Evolutionary conservation across 2,797 vertebrate species (phyloP).

Genomic region (Enteromius fasciolatus): DNA sequence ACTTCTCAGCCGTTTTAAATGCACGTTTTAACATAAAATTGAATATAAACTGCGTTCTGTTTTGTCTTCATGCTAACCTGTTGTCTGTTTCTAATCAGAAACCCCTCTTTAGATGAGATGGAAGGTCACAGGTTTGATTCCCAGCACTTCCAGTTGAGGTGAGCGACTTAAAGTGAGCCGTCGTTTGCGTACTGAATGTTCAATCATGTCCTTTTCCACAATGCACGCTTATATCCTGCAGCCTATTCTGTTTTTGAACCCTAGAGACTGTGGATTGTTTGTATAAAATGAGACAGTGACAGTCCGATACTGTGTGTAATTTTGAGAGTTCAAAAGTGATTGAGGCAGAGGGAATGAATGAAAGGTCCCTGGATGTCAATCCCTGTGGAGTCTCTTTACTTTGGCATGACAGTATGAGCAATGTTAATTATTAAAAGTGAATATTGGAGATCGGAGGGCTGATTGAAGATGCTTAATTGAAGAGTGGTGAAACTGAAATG

Average conservation of each 20-base stretch:
- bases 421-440: slow-evolving; percentile 4
- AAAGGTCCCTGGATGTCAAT: neutral
- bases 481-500: neutral
- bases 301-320: neutral
- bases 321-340: slow-evolving; percentile 10
- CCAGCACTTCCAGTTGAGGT: slow-evolving; percentile 82
- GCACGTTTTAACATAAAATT: slow-evolving; percentile 26
- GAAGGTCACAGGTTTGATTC: slow-evolving; percentile 81
- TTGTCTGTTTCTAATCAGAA: slow-evolving; percentile 72
- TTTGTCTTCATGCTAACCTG: slow-evolving; percentile 56
- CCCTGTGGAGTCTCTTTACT: neutral
- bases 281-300: neutral
- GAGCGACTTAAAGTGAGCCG: slow-evolving; percentile 59
- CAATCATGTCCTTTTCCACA: neutral
- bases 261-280: neutral
- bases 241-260: neutral
- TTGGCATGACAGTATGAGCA: neutral
- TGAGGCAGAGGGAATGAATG: neutral
- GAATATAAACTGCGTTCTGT: neutral
- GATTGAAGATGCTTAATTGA: slow-evolving; percentile 4
- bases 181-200: neutral
- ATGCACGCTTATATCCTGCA: neutral
- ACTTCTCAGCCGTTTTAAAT: slow-evolving; percentile 11
- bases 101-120: slow-evolving; percentile 77
- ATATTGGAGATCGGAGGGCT: neutral